Evolutionary conservation across 2,113 vertebrate species (phyloP), one percentile per base, ranked within the genome.

Genomic region (Anguilla rostrata): DNA sequence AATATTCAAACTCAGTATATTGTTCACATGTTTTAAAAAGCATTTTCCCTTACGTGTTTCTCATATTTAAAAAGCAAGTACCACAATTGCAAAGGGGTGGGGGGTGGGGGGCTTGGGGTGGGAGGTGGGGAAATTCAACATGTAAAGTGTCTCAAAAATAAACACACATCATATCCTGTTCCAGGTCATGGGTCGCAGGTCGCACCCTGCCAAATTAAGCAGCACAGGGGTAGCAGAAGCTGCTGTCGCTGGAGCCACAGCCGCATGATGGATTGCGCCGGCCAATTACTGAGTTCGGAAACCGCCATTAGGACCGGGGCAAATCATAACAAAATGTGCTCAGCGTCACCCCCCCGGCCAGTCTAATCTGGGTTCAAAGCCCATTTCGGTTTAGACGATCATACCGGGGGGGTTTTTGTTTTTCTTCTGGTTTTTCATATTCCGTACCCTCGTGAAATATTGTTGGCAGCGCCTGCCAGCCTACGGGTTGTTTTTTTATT

Each of bases 121-220:
- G 34, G 34, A 34, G 34, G 86, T 78, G 92, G 93, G 90, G 86
- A 92, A 87, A 92, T 88, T 43, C 29, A 75, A 29, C 75, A 39
- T 22, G 60, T 88, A 18, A 57, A 82, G 92, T 92, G 92, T 91
- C 91, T 87, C 83, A 91, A 92, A 92, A 91, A 89, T 89, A 93
- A 90, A 91, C 92, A 92, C 86, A 86, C 91, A 93, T 94, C 94
- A 95, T 93, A 93, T 95, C 93, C 94, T 94, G 93, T 91, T 86
- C 91, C 49, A 87, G 92, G 92, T 94, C 94, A 90, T 90, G 87
- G 87, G 91, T 92, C 88, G 91, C 84, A 89, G 87, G 91, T 92
- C 88, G 91, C 84, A 89, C 89, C 57, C 85, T 84, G 88, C 88
- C 92, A 92, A 92, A 93, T 94, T 92, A 91, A 90, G 91, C 90